These are phyloP conservation scores for Oenanthe melanoleuca DNA, from an alignment of 2,113 vertebrate genomes.

Conservation along the genomic window DNA sequence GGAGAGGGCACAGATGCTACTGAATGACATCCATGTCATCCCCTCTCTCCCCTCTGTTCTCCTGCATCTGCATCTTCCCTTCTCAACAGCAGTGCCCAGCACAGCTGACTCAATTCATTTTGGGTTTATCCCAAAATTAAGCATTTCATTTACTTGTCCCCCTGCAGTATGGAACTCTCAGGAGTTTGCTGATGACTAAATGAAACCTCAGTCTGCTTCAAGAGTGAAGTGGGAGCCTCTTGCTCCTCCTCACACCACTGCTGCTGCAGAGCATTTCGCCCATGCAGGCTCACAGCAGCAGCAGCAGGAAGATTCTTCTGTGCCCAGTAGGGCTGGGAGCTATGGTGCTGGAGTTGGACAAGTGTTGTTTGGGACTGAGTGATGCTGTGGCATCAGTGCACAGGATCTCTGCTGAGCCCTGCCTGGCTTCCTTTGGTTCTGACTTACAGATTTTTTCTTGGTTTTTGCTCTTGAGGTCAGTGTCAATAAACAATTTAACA, in stretches of 20 bases:
- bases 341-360: not conserved
- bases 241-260: too few species aligned
- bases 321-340: not conserved
- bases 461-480: not conserved
- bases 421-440: not conserved
- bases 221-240: not conserved
- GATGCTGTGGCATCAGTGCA: not conserved
- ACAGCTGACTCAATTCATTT: not conserved
- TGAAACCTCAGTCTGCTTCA: not conserved
- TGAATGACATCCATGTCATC: not conserved
- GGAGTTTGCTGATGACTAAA: not conserved
- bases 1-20: not conserved
- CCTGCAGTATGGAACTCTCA: not conserved
- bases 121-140: not conserved
- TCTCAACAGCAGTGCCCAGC: not conserved
- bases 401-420: not conserved
- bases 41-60: not conserved
- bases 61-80: not conserved
- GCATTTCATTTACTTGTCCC: not conserved
- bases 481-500: not conserved
- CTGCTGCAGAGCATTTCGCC: not conserved
- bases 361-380: not conserved
- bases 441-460: fast-evolving
- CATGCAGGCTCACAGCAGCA: not conserved
- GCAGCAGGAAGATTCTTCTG: not conserved